Evolutionary conservation across 2,888 invertebrate genomes (phyloP).

Genomic region (Agrochola lota): DNA sequence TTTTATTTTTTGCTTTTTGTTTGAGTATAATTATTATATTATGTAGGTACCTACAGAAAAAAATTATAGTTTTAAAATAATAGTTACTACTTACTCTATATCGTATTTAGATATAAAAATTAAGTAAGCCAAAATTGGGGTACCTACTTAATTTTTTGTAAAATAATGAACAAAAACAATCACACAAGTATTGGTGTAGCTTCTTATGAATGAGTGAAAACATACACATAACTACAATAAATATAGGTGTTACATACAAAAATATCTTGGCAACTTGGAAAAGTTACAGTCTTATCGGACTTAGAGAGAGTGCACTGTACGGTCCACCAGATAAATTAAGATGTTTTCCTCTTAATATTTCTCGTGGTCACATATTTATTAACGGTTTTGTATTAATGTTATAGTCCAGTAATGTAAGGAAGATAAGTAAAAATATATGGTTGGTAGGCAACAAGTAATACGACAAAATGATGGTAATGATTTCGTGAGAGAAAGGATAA

Average conservation of each 20-base stretch:
- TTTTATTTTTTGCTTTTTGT: background rate
- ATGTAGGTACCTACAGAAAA: background rate
- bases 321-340: slow-evolving; percentile 38
- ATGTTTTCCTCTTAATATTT: slow-evolving; percentile 53
- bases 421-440: slow-evolving; percentile 39
- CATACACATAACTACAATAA: background rate
- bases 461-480: slow-evolving; percentile 30
- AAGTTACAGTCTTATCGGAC: slow-evolving; percentile 33
- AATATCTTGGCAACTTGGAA: slow-evolving; percentile 17
- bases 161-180: background rate
- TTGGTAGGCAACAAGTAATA: slow-evolving; percentile 37
- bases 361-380: slow-evolving; percentile 50
- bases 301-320: slow-evolving; percentile 39
- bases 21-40: background rate
- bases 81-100: background rate
- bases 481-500: background rate
- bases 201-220: background rate
- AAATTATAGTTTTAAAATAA: background rate
- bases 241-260: slow-evolving; percentile 9
- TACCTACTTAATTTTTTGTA: background rate
- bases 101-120: background rate
- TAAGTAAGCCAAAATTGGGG: too few species aligned
- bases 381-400: slow-evolving; percentile 52
- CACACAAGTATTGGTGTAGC: background rate
- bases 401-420: slow-evolving; percentile 32